Conservation (phyloP, 2,797 vertebrate genomes). For the Pygocentrus nattereri region DNA sequence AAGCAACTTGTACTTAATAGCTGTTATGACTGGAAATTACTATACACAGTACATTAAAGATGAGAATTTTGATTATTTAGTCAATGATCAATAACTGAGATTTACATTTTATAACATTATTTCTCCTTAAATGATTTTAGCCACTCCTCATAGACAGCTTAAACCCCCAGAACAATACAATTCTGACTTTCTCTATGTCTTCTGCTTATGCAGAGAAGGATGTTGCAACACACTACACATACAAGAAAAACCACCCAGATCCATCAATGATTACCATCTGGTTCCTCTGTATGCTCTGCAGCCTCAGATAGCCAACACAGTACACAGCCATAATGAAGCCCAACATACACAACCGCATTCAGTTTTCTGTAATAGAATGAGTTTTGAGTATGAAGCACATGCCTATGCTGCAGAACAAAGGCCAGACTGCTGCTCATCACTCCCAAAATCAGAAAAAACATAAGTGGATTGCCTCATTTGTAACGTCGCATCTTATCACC, state of each 20-base stretch:
- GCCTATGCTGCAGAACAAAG: conserved; percentile 7
- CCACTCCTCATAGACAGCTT: not conserved
- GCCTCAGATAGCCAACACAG: not conserved
- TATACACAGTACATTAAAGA: not conserved
- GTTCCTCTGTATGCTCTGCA: not conserved
- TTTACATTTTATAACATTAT: too few species aligned
- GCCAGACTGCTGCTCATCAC: not conserved
- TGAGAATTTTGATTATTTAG: not conserved
- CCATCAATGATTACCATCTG: conserved; percentile 48
- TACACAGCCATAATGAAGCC: conserved; percentile 25
- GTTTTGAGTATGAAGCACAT: conserved; percentile 28
- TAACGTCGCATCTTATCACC: conserved; percentile 8
- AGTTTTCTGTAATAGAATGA: conserved; percentile 24
- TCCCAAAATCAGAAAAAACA: too few species aligned
- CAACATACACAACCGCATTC: conserved; percentile 17
- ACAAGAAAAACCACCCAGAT: conserved; percentile 45
- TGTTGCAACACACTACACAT: conserved; percentile 20
- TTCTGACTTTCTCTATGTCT: not conserved
- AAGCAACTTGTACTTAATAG: too few species aligned
- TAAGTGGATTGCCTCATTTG: not conserved
- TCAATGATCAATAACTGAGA: not conserved
- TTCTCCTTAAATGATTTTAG: not conserved
- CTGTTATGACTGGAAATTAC: too few species aligned
- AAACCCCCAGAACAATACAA: not conserved
- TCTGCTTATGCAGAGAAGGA: conserved; percentile 21